Conservation (phyloP, 1,140 invertebrate species). For the Babylonia areolata region DNA sequence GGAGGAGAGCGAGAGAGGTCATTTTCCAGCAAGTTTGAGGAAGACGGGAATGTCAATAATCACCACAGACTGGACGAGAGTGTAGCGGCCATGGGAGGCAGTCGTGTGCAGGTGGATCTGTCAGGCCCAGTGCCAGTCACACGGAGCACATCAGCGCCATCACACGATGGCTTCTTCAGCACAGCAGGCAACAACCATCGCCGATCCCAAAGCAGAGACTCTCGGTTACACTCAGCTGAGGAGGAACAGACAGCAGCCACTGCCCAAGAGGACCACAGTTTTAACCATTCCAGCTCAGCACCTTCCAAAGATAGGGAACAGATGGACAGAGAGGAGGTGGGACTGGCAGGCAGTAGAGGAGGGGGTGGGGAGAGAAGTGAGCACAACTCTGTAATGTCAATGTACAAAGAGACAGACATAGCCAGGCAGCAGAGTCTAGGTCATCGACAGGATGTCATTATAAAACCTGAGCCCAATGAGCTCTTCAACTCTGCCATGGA, state of each 20-base stretch:
- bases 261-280: not conserved
- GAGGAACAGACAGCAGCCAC: conserved; percentile 5
- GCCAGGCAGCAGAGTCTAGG: not conserved
- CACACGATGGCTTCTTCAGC: conserved; percentile 20
- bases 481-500: not conserved
- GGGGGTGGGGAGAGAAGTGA: conserved; percentile 2
- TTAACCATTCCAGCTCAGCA: conserved; percentile 30
- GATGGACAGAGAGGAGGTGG: not conserved
- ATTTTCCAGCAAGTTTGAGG: conserved; percentile 10
- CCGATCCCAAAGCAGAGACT: conserved; percentile 20
- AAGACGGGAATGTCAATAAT: conserved; percentile 10
- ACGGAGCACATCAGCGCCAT: conserved; percentile 12
- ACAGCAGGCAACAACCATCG: not conserved
- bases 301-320: not conserved
- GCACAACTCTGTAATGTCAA: not conserved
- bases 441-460: conserved; percentile 17
- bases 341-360: not conserved
- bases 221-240: not conserved
- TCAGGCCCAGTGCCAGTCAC: conserved; percentile 21
- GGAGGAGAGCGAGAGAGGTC: conserved; percentile 10
- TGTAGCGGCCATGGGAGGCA: not conserved
- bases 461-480: conserved; percentile 25
- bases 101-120: conserved; percentile 27
- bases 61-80: conserved; percentile 17
- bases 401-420: not conserved